These are phyloP conservation scores for Sebastes fasciatus DNA, from an alignment of 2,113 vertebrate genomes.

Conservation along the genomic window DNA sequence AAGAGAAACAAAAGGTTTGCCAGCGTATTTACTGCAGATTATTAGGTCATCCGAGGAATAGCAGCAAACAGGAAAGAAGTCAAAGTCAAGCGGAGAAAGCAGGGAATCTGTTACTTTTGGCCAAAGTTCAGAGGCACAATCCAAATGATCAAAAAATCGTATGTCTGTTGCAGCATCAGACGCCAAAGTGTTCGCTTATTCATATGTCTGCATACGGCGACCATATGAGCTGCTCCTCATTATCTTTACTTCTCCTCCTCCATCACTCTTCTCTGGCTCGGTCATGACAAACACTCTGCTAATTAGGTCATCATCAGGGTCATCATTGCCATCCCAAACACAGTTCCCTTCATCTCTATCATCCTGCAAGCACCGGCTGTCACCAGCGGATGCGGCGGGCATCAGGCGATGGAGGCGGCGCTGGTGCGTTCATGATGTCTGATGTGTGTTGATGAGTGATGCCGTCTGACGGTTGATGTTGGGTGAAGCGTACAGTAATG, in stretches of 20 bases:
- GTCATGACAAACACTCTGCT: constrained; percentile 57
- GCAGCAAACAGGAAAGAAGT: constrained; percentile 24
- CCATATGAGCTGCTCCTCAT: constrained; percentile 27
- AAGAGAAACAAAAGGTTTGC: constrained; percentile 33
- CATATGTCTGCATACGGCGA: neutral
- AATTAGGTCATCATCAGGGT: constrained; percentile 75
- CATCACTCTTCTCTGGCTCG: constrained; percentile 18
- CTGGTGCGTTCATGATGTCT: constrained; percentile 67
- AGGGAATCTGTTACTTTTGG: neutral
- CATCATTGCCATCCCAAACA: constrained; percentile 66
- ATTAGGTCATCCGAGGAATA: constrained; percentile 13
- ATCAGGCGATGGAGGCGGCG: constrained; percentile 59
- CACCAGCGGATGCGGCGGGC: constrained; percentile 55
- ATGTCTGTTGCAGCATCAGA: neutral
- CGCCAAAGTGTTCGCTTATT: neutral
- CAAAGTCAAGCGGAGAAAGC: neutral
- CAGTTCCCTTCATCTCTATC: constrained; percentile 60
- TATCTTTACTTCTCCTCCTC: constrained; percentile 16
- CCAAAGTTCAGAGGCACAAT: neutral
- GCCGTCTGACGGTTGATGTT: constrained; percentile 78
- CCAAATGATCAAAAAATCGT: neutral
- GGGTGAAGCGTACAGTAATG: constrained; percentile 82
- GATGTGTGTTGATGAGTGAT: constrained; percentile 77
- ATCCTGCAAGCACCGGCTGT: constrained; percentile 68
- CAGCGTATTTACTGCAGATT: constrained; percentile 4